phyloP scores from a whole-genome alignment of 2,113 vertebrate species.

The Zapornia atra region DNA sequence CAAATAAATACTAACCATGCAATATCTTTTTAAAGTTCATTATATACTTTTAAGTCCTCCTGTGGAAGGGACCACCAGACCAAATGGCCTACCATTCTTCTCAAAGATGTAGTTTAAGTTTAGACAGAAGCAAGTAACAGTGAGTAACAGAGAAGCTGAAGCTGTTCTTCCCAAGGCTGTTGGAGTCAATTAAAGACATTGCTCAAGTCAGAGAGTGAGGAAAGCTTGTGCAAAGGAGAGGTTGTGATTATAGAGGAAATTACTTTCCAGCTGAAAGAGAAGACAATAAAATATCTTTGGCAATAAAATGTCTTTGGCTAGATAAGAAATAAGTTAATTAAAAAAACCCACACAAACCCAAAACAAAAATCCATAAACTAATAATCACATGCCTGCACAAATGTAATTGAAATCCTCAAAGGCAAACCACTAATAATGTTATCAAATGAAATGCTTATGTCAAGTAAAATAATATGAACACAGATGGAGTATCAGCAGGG shows the following conservation, averaged over 20 bases:
- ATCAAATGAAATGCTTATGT: neutral
- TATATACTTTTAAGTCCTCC: neutral
- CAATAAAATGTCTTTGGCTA: neutral
- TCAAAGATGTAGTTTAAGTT: neutral
- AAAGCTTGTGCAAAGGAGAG: neutral
- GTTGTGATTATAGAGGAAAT: neutral
- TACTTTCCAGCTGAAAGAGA: neutral
- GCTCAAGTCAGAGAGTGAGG: neutral
- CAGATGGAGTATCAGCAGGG: neutral
- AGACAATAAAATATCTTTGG: neutral
- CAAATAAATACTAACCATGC: neutral
- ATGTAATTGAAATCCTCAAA: neutral
- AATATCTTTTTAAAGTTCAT: neutral
- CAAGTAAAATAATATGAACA: neutral
- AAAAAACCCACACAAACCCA: neutral
- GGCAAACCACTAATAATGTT: neutral
- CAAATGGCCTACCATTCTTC: neutral
- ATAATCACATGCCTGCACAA: neutral
- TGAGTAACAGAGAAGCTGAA: neutral
- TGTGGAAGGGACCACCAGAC: neutral
- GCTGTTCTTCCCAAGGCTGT: neutral
- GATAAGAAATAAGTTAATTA: neutral
- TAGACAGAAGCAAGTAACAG: neutral
- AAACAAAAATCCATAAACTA: neutral
- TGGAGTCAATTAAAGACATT: neutral